These are phyloP conservation scores for Mergus octosetaceus DNA, from an alignment of 2,797 vertebrate species.

Conservation along the genomic window DNA sequence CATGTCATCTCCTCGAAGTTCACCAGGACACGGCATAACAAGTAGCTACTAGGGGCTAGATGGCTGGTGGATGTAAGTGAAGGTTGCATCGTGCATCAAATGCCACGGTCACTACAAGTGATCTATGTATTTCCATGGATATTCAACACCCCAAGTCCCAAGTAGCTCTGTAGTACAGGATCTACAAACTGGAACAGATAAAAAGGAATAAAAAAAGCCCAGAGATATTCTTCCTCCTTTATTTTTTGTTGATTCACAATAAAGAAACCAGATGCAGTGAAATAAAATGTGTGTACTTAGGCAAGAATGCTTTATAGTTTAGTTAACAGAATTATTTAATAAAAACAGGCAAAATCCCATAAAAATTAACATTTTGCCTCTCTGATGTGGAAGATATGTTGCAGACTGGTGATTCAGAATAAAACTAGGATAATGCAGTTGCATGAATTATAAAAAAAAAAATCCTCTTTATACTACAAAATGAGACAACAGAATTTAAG, in stretches of 20 bases:
- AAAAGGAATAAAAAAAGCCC: constrained; percentile 4
- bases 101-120: background rate
- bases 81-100: background rate
- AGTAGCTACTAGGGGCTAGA: background rate
- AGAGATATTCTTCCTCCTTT: background rate
- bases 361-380: constrained; percentile 3
- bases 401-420: background rate
- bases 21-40: background rate
- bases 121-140: background rate
- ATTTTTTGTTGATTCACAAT: constrained; percentile 17
- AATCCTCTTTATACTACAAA: background rate
- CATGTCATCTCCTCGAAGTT: background rate
- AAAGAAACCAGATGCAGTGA: background rate
- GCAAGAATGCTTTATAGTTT: background rate
- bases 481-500: background rate
- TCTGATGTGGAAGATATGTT: background rate
- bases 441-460: background rate
- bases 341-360: background rate
- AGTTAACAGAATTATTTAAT: background rate
- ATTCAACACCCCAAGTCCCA: background rate
- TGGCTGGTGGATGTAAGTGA: accelerated
- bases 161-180: background rate
- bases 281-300: background rate
- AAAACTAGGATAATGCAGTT: background rate
- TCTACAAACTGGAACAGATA: background rate